phyloP scores from a whole-genome alignment of 2,113 vertebrate species.

The Speoplatyrhinus poulsoni region DNA sequence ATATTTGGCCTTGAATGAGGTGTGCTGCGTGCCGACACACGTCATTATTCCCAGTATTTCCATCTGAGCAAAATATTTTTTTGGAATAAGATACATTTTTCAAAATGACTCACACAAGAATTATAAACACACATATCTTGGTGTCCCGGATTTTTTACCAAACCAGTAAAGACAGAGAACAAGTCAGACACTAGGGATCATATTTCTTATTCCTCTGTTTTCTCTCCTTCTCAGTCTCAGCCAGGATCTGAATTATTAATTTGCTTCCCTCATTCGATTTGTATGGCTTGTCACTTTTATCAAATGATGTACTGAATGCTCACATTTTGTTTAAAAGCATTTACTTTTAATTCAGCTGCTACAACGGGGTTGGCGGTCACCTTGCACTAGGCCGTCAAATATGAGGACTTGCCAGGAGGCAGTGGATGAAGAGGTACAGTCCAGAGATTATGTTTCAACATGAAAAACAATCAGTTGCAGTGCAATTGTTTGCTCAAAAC shows the following conservation, averaged over 20 bases:
- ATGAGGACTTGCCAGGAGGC: too few species aligned
- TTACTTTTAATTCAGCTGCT: constrained; percentile 57
- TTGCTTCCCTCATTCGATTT: constrained; percentile 65
- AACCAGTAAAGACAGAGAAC: neutral
- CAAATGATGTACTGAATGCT: constrained; percentile 68
- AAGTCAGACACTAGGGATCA: neutral
- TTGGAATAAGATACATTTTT: neutral
- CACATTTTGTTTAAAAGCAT: constrained; percentile 37
- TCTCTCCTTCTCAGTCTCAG: constrained; percentile 38
- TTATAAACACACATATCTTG: neutral
- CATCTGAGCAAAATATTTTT: neutral
- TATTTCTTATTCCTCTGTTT: constrained; percentile 1
- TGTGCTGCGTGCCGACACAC: too few species aligned
- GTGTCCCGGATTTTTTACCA: neutral
- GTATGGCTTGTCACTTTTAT: constrained; percentile 75
- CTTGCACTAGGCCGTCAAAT: constrained; percentile 13
- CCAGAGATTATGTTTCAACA: neutral
- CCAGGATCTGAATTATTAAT: constrained; percentile 77
- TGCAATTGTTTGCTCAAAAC: too few species aligned
- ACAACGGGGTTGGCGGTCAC: constrained; percentile 23
- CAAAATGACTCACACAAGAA: neutral
- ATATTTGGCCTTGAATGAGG: neutral
- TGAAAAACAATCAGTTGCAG: neutral
- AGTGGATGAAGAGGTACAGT: neutral
- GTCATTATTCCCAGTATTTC: neutral